Conservation (phyloP, 2,797 vertebrate genomes). For the Setipinna tenuifilis region DNA sequence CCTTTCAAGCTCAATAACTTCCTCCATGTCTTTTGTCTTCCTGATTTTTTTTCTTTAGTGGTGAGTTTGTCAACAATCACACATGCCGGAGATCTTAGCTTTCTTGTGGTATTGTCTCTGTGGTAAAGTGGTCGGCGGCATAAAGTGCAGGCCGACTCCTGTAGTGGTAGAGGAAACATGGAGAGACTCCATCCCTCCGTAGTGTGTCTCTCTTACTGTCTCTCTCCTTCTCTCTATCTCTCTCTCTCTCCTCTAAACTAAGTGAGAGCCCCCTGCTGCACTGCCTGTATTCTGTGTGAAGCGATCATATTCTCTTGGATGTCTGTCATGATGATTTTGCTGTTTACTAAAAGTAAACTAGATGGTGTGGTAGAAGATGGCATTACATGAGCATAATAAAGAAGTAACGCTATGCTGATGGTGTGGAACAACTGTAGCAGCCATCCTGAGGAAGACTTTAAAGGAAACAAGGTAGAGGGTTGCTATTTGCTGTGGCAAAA, state of each 20-base stretch:
- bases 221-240: neutral
- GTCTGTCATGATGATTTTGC: neutral
- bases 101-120: neutral
- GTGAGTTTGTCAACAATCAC: slow-evolving; percentile 1
- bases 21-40: neutral
- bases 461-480: neutral
- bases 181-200: neutral
- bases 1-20: neutral
- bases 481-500: neutral
- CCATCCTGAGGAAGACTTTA: neutral
- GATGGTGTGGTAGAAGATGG: neutral
- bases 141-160: neutral
- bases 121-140: neutral
- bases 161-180: neutral
- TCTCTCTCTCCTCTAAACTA: neutral
- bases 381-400: neutral
- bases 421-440: neutral
- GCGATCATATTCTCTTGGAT: neutral
- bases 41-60: neutral
- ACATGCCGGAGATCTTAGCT: neutral
- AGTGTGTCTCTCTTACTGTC: neutral
- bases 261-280: neutral
- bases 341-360: neutral
- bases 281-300: neutral
- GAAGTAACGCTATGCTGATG: neutral